Evolutionary conservation across 2,797 vertebrate genomes (phyloP).

Genomic region (Sebastiscus albofasciatus): DNA sequence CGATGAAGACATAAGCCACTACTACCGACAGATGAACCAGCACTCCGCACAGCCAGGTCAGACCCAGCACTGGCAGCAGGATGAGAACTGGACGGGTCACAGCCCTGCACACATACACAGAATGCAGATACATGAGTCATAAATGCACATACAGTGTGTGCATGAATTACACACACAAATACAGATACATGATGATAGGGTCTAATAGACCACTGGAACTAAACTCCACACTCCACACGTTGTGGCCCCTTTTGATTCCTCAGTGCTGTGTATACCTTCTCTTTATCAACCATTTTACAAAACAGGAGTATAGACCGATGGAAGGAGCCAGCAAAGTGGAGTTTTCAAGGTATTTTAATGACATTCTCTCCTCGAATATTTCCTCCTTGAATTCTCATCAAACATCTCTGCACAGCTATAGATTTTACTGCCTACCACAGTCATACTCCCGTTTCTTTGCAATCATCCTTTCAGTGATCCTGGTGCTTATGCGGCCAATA

Average conservation of each 20-base stretch:
- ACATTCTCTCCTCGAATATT: conserved; percentile 41
- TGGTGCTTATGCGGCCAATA: conserved; percentile 59
- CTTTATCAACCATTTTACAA: conserved; percentile 15
- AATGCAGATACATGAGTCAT: neutral
- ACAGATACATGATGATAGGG: neutral
- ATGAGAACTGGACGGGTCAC: conserved; percentile 89
- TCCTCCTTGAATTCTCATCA: conserved; percentile 50
- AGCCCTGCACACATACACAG: conserved; percentile 79
- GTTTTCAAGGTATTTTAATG: conserved; percentile 55
- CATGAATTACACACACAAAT: neutral
- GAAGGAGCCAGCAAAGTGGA: conserved; percentile 13
- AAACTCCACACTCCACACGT: neutral
- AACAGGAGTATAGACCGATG: neutral
- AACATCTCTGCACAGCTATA: conserved; percentile 32
- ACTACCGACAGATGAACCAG: conserved; percentile 89
- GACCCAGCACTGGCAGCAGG: conserved; percentile 90
- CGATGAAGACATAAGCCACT: conserved; percentile 88
- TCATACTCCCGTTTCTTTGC: conserved; percentile 39
- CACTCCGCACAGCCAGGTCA: conserved; percentile 93
- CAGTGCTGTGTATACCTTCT: neutral
- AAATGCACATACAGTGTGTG: neutral
- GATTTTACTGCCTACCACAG: conserved; percentile 44
- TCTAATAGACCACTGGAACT: neutral
- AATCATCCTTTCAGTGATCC: conserved; percentile 62
- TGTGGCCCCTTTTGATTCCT: neutral